Base-by-base conservation (phyloP, 2,797 vertebrate genomes). In the Antennarius maculatus region DNA sequence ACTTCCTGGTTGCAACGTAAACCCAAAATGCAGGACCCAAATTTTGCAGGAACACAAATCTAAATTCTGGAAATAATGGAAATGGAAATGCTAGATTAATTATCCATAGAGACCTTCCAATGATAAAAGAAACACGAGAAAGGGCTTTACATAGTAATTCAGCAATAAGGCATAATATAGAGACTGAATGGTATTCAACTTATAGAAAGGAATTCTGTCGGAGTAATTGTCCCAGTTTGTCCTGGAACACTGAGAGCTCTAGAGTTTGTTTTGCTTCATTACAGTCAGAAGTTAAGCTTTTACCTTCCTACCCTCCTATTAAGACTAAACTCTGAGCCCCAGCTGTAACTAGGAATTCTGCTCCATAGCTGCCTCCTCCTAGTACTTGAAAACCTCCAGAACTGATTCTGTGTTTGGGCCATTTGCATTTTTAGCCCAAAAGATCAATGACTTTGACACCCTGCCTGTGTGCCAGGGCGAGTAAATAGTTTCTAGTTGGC, bases 151-250 rank as follows among this genome's bases (percentile, higher is more conserved):
- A 11, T 41, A 41, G 39, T 41, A 41, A 13, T 11, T 13, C 39
- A 11, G 12, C 9, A 41, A 41, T 12, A 41, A 41, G 5, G 5
- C 12, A 41, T 7, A 41, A 13, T 12, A 41, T 41, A 41, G 10
- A 41, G 31, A 34, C 5, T 34, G 31, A 34, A 34, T 34, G 5
- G 31, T 34, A 34, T 34, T 34, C 31, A 34, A 34, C 31, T 34
- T 34, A 34, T 2, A 34, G 31, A 34, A 34, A 34, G 31, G 8
- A 8, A 8, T 82, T 85, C 56, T 73, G 63, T 62, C 65, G 83
- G 77, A 64, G 41, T 46, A 53, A 54, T 82, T 77, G 62, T 81
- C 79, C 71, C 81, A 76, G 78, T 45, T 49, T 79, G 80, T 53
- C 67, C 65, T 61, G 79, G 73, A 59, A 80, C 4, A 62, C 17